Conservation (phyloP, 2,113 vertebrate genomes). For the Aptenodytes forsteri region DNA sequence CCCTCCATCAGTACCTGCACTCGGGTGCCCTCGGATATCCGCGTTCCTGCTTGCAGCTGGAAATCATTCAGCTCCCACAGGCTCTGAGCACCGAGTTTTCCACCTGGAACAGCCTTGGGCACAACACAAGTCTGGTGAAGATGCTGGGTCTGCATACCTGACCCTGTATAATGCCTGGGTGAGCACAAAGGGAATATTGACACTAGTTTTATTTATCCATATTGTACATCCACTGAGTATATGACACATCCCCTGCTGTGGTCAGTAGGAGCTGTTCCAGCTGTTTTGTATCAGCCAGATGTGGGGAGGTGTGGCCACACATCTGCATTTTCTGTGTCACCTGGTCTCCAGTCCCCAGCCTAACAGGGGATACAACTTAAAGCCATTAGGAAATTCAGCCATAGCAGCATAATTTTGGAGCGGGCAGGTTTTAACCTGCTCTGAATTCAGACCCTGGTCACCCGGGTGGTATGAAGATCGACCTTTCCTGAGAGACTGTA, state of each 20-base stretch:
- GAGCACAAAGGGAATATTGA: not conserved
- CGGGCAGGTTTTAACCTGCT: not conserved
- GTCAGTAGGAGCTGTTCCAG: not conserved
- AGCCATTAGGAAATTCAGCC: not conserved
- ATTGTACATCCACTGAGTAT: no score
- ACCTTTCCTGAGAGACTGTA: not conserved
- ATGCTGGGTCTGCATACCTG: not conserved
- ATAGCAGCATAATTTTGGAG: not conserved
- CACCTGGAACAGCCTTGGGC: not conserved
- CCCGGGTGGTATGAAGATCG: fast-evolving
- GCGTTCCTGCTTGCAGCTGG: not conserved
- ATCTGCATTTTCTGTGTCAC: not conserved
- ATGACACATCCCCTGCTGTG: not conserved
- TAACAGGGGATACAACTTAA: not conserved
- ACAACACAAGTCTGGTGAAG: not conserved
- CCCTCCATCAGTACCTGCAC: not conserved
- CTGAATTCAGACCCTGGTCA: no score
- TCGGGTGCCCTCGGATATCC: fast-evolving
- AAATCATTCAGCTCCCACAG: not conserved
- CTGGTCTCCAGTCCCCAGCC: not conserved
- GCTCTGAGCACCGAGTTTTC: not conserved
- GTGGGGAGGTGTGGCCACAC: not conserved
- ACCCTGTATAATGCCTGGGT: no score
- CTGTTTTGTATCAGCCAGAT: not conserved
- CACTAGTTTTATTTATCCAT: not conserved